A percentile compares a stretch with the other conserved stretches of the same genome.
Conservation (phyloP, 2,797 vertebrate genomes). For the Spizella passerina region DNA sequence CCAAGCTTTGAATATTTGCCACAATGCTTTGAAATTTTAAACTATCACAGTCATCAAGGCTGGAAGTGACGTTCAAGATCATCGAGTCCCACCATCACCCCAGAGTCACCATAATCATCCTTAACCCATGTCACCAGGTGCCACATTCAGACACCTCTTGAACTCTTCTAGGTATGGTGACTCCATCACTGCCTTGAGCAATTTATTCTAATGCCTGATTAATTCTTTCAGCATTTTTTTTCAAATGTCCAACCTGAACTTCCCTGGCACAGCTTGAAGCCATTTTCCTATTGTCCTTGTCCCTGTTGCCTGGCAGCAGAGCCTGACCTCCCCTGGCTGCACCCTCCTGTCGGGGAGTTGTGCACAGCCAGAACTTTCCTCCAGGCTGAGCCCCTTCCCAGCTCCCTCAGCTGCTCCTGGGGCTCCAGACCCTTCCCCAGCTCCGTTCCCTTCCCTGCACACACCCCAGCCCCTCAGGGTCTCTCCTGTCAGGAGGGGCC, state of each 20-base stretch:
- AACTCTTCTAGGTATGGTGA: not conserved
- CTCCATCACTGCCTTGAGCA: not conserved
- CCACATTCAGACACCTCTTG: not conserved
- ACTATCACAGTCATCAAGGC: not conserved
- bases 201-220: not conserved
- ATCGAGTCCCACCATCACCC: not conserved
- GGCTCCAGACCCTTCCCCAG: not conserved
- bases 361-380: not conserved
- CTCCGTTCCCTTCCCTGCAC: not conserved
- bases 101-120: not conserved
- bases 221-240: not conserved
- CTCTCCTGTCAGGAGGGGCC: not conserved
- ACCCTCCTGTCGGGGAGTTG: not conserved
- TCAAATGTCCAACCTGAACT: not conserved
- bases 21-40: not conserved
- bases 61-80: not conserved
- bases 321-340: rapidly evolving
- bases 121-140: not conserved
- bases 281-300: rapidly evolving
- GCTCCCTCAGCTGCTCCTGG: not conserved
- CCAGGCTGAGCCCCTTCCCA: not conserved
- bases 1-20: not conserved
- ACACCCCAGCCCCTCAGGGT: not conserved
- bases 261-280: rapidly evolving
- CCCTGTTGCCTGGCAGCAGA: not conserved